Conservation (phyloP, 2,888 invertebrate species). For the Stenodema calcarata region DNA sequence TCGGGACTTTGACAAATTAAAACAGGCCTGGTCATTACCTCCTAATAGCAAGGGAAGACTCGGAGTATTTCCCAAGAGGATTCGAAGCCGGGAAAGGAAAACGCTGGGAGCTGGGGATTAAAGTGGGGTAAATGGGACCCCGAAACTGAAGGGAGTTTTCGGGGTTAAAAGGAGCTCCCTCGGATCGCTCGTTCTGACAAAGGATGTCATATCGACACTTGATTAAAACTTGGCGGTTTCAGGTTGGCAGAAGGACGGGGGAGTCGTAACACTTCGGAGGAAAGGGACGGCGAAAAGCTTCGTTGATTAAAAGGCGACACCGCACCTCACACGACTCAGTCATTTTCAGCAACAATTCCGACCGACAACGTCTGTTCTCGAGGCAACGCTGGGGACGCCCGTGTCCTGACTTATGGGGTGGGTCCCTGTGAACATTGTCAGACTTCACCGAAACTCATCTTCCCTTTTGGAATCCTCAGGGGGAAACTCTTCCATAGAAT, state of each 20-base stretch:
- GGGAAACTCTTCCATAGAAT: background rate
- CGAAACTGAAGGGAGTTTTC: background rate
- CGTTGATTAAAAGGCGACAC: constrained; percentile 32
- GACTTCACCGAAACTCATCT: constrained; percentile 32
- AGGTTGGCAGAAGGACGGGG: background rate
- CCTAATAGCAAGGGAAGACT: constrained; percentile 30
- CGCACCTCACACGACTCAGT: constrained; percentile 1
- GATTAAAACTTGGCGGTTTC: constrained; percentile 44
- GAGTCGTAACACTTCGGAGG: background rate
- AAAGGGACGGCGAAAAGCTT: background rate
- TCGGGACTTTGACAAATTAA: constrained; percentile 45
- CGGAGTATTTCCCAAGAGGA: constrained; percentile 35
- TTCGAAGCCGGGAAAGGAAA: constrained; percentile 6
- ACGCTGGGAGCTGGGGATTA: background rate
- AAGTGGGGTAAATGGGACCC: background rate
- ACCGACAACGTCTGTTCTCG: background rate
- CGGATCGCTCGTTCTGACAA: constrained; percentile 3
- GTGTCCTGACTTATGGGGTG: background rate
- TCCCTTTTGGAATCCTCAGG: background rate
- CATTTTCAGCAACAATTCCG: background rate
- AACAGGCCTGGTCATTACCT: constrained; percentile 41
- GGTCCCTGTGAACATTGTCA: constrained; percentile 19
- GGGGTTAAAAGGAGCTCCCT: background rate
- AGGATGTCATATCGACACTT: constrained; percentile 42
- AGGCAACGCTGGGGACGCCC: background rate